These are phyloP conservation scores for Steinernema feltiae DNA, from an alignment of 1,140 invertebrate species.

Conservation along the genomic window DNA sequence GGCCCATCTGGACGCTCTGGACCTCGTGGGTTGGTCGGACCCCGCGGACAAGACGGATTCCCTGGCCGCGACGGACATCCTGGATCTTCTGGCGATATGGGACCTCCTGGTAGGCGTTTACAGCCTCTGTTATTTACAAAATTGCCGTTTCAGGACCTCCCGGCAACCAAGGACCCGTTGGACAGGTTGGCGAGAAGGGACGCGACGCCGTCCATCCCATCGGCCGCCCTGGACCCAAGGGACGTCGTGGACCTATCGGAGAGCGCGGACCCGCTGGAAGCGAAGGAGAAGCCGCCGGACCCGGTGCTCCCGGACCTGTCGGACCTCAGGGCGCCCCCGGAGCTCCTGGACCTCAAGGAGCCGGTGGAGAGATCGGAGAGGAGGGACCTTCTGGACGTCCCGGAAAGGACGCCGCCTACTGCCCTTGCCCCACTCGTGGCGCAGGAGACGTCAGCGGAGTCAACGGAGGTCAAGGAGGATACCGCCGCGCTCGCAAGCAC, in stretches of 20 bases:
- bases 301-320: slow-evolving; percentile 25
- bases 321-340: slow-evolving; percentile 25
- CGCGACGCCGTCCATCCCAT: background rate
- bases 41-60: slow-evolving; percentile 25
- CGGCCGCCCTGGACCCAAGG: slow-evolving; percentile 2
- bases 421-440: background rate
- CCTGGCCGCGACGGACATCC: slow-evolving; percentile 33
- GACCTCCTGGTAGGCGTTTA: too few relatives aligned
- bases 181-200: background rate
- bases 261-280: background rate
- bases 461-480: background rate
- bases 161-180: background rate
- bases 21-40: slow-evolving; percentile 15
- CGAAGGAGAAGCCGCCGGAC: background rate
- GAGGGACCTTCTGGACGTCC: slow-evolving; percentile 30
- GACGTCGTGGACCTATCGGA: slow-evolving; percentile 7
- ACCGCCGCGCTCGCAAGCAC: background rate
- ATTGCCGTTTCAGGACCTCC: too few relatives aligned
- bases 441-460: background rate
- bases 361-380: slow-evolving; percentile 31
- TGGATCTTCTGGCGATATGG: slow-evolving; percentile 35
- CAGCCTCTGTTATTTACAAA: too few relatives aligned
- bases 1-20: slow-evolving; percentile 20
- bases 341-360: slow-evolving; percentile 27
- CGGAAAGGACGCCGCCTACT: slow-evolving; percentile 12